Evolutionary conservation across 1,140 invertebrate genomes (phyloP).

Genomic region (Drosophila parabipectinata): DNA sequence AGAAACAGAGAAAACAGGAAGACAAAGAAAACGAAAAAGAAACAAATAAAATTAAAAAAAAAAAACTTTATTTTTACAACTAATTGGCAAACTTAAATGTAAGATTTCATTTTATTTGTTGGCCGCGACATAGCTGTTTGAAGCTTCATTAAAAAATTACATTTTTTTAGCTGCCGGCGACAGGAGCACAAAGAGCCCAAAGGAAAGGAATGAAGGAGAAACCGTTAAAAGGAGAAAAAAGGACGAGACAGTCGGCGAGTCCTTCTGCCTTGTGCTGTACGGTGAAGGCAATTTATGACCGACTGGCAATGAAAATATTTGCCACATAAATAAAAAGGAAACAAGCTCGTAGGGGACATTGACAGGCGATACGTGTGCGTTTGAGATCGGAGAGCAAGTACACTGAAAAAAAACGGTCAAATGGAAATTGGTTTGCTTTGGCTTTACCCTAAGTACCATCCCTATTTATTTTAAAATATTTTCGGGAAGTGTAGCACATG

Average conservation of each 20-base stretch:
- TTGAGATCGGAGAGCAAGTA: background rate
- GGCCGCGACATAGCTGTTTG: conserved; percentile 69
- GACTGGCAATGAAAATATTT: conserved; percentile 71
- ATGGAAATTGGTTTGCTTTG: background rate
- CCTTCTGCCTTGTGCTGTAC: conserved; percentile 4
- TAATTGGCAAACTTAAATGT: conserved; percentile 84
- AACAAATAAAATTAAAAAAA: conserved; percentile 48
- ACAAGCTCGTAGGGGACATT: conserved; percentile 56
- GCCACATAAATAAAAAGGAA: conserved; percentile 70
- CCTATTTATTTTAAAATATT: background rate
- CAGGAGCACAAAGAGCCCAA: conserved; percentile 23
- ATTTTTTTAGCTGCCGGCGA: conserved; percentile 47
- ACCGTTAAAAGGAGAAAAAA: background rate
- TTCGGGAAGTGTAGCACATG: background rate
- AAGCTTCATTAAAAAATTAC: conserved; percentile 79
- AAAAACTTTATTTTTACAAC: conserved; percentile 82
- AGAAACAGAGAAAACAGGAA: background rate
- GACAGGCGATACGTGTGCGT: conserved; percentile 7
- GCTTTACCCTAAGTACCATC: background rate
- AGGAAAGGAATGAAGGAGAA: background rate
- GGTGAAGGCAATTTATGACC: conserved; percentile 64
- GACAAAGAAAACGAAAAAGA: conserved; percentile 7
- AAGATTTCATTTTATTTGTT: conserved; percentile 81
- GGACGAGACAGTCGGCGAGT: conserved; percentile 1
- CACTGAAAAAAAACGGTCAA: background rate